A percentile compares a stretch with the other conserved stretches of the same genome.
Evolutionary conservation across 2,113 vertebrate species (phyloP).

Genomic region (Leptobrachium ailaonicum): DNA sequence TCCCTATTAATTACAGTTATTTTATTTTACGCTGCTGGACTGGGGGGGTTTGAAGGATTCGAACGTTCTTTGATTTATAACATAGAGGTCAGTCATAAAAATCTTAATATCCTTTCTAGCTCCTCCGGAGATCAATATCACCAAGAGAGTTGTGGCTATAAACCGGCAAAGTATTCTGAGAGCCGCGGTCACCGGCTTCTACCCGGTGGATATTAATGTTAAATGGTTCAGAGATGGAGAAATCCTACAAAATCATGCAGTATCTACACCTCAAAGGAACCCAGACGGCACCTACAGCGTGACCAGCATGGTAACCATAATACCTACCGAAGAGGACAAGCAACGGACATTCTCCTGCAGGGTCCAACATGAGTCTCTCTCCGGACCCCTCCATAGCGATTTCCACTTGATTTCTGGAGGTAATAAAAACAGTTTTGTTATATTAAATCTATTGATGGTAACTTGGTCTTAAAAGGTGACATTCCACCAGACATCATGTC

Average conservation of each 20-base stretch:
- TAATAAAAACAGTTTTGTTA: not conserved
- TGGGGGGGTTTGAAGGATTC: too few species aligned
- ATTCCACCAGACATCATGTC: too few species aligned
- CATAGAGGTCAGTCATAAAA: too few species aligned
- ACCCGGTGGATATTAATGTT: not conserved
- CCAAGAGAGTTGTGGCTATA: not conserved
- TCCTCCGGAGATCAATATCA: not conserved
- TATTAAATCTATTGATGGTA: too few species aligned
- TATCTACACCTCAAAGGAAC: not conserved
- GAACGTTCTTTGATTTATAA: too few species aligned
- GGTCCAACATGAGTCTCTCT: not conserved
- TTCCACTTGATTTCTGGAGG: not conserved
- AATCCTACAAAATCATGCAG: not conserved
- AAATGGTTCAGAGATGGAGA: not conserved
- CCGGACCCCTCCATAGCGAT: not conserved
- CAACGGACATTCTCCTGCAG: not conserved
- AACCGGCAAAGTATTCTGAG: not conserved
- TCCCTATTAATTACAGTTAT: too few species aligned
- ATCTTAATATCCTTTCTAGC: not conserved
- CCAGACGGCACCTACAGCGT: not conserved
- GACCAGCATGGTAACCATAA: not conserved
- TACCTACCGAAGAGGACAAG: not conserved
- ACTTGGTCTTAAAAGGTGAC: too few species aligned
- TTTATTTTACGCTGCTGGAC: too few species aligned
- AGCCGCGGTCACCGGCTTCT: not conserved